phyloP scores from a whole-genome alignment of 92 coral and sea anemone species.

The Palythoa grandis region DNA sequence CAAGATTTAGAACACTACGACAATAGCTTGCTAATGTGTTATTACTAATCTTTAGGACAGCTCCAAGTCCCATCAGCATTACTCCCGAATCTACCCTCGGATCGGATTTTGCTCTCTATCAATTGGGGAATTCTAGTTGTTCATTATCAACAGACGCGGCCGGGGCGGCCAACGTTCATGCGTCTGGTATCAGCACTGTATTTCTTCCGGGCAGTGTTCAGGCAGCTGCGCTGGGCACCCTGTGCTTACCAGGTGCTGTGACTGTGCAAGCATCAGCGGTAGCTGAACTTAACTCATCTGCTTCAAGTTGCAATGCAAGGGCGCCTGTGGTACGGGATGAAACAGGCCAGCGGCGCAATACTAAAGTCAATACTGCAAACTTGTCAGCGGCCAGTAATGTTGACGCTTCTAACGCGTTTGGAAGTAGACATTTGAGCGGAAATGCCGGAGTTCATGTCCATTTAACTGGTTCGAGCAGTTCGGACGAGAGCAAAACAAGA shows the following conservation, averaged over 20 bases:
- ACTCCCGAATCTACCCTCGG: conserved; percentile 72
- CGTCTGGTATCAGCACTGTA: conserved; percentile 66
- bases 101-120: conserved; percentile 55
- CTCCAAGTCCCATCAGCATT: conserved; percentile 57
- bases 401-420: conserved; percentile 25
- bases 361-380: conserved; percentile 43
- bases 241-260: conserved; percentile 78
- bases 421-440: conserved; percentile 35
- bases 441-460: conserved; percentile 61
- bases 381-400: conserved; percentile 55
- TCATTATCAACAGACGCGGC: conserved; percentile 58
- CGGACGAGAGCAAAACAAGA: conserved; percentile 42
- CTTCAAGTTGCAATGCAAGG: conserved; percentile 36
- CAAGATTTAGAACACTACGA: too few species aligned
- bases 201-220: conserved; percentile 78
- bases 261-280: conserved; percentile 83
- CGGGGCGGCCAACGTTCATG: conserved; percentile 48
- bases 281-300: conserved; percentile 65
- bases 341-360: conserved; percentile 18
- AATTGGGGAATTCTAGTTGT: conserved; percentile 65
- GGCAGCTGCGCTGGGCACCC: conserved; percentile 77
- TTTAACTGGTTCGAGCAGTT: conserved; percentile 42
- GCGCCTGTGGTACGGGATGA: conserved; percentile 21
- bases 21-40: too few species aligned
- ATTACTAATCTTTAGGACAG: conserved; percentile 40